Base-by-base conservation (phyloP, 2,113 vertebrate genomes). In the Penelope pileata region DNA sequence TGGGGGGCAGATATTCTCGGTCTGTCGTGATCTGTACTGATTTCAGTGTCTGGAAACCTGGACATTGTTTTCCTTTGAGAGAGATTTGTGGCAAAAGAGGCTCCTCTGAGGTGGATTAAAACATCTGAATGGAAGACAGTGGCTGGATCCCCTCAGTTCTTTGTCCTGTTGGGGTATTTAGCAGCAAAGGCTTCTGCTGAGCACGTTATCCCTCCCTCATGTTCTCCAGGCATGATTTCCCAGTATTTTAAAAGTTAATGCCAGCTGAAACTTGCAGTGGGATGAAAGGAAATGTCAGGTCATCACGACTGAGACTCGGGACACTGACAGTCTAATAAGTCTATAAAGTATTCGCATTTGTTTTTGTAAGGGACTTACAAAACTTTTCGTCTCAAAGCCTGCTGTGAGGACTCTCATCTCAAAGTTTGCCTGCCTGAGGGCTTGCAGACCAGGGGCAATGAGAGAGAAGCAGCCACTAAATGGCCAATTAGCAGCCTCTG, bases 171-270 rank as follows among this genome's bases (percentile, higher is more conserved):
- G 29, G 8, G 59, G 5, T 22, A 34, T 85, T 73, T 10, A 64
- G 36, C 43, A 83, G 75, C 67, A 34, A 26, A 83, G 50, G 40
- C 36, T 81, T 83, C 38, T 22, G 48, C 53, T 76, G 24, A n/a
- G 62, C 5, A 0, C 0, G 1, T 32, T 30, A 9, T 45, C 30
- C 30, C 36, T 80, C 19, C 30, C n/a, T 47, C 0, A 0, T 16
- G 27, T 21, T 86, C 16, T 66, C 32, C 30, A 26, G 42, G 29
- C 5, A 2, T 6, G 12, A 7, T 27, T 13, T n/a, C 74, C 45
- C 68, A 43, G 16, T 48, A 17, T 43, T 67, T 83, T 47, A 75
- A 36, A 88, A 87, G 40, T 12, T 30, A 83, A n/a, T 22, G 14
- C 10, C 19, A 70, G n/a, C 47, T 72, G 27, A 47, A 86, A 51